Conservation (phyloP, 92 coral and sea anemone genomes). For the Virgularia gustaviana region DNA sequence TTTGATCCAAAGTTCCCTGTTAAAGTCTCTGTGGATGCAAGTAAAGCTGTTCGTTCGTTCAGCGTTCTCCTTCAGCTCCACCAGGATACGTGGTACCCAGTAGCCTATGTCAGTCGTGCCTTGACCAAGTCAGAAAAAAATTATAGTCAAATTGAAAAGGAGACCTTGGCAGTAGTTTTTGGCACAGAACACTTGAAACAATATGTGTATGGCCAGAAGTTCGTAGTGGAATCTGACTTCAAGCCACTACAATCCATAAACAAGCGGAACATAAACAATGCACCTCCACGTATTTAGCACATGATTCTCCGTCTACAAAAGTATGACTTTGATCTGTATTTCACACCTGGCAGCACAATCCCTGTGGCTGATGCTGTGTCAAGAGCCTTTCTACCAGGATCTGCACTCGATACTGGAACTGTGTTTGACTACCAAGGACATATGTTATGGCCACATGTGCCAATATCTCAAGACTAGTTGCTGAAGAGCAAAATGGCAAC, state of each 20-base stretch:
- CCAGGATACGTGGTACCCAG: background rate
- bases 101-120: background rate
- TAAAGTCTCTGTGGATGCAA: slow-evolving; percentile 24
- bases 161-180: background rate
- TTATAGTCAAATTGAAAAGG: background rate
- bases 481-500: no score
- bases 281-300: background rate
- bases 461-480: background rate
- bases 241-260: background rate
- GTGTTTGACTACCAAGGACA: background rate
- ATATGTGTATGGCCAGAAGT: background rate
- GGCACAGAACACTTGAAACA: no score
- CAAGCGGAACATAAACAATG: background rate
- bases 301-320: background rate
- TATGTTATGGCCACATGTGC: background rate
- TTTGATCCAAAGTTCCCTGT: slow-evolving; percentile 8
- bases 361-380: background rate
- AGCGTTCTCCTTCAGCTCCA: slow-evolving; percentile 11
- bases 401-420: background rate
- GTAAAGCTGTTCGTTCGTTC: slow-evolving; percentile 18
- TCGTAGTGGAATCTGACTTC: background rate
- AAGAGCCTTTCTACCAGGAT: background rate
- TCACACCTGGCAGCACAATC: background rate
- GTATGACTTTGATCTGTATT: background rate
- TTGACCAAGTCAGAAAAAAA: background rate